Evolutionary conservation across 2,797 vertebrate genomes (phyloP), one percentile per base, ranked within the genome.

Genomic region (Poeciliopsis turneri): DNA sequence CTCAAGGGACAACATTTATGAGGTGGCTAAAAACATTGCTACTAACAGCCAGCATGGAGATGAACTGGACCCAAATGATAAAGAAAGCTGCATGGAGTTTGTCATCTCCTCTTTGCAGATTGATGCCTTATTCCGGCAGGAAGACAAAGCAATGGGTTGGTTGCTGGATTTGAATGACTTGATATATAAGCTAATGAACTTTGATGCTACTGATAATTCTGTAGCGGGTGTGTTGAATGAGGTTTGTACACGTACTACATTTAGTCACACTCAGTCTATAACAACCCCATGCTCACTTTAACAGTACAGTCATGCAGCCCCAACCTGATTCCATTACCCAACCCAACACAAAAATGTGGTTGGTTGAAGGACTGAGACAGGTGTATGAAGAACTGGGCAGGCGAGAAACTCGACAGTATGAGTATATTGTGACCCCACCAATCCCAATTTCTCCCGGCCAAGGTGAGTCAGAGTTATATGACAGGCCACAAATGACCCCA

Each of bases 61-160:
- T 0, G 10, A 73, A 2, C 16, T 83, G 18, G 16, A 10, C 1
- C 46, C 25, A 2, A 23, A 11, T 1, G 53, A 77, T 15, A n/a
- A 77, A 23, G 74, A 79, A 25, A 13, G 41, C 30, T 79, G 78
- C 11, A 69, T 83, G 41, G 33, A 70, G 9, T 79, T 74, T 53
- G 25, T 79, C 59, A 20, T 41, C 16, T 49, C 72, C n/a, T 76
- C 51, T 28, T 11, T 75, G 20, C 30, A 39, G 43, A 72, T 68
- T 39, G 66, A 76, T n/a, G 36, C 68, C 6, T 72, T 76, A 6
- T 28, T 72, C 18, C 1, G 5, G 13, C 68, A 2, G 9, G 53
- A 57, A 57, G 53, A 57, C 53, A 28, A 57, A 57, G 53, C 10
- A 28, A 57, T 28, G 25, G 53, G 25, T n/a, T n/a, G 53, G 25